Evolutionary conservation across 2,113 vertebrate species (phyloP), one percentile per base, ranked within the genome.

Genomic region (Chionodraco myersi): DNA sequence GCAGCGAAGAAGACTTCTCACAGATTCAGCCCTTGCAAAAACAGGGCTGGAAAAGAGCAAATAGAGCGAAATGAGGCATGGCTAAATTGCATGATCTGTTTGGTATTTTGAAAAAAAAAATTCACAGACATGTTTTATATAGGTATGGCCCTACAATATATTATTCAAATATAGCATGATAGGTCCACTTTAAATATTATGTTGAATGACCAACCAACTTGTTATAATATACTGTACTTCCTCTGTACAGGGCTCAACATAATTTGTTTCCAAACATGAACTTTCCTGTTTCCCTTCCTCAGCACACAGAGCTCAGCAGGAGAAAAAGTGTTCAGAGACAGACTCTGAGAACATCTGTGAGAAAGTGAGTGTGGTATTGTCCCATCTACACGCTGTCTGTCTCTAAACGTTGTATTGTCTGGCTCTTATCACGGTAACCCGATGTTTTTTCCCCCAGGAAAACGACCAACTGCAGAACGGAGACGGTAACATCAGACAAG

Each of bases 241-340:
- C 26, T 30, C 26, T 30, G 26, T 30, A 30, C 26, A 30, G 26
- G 26, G 26, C 3, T 30, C 26, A 30, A 30, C 26, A 30, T 30
- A 30, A 30, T 30, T 30, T 30, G 26, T 30, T 30, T 30, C 26
- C 26, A 30, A 30, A 30, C 26, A 30, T 30, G 26, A 30, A 30
- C 26, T 3, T 30, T 60, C 12, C 16, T 41, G 49, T 1, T 52
- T 12, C 49, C 26, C 45, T 59, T 11, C 63, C 47, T 10, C 84
- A 96, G 94, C 88, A 58, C 96, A 95, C 84, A 95, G 94, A 85
- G 91, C 87, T 3, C 89, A 94, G 14, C 94, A 94, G 77, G 92
- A 93, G 0, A 52, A 88, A 49, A 86, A 80, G 76, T 75, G 67
- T 71, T 86, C 93, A 0, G 96, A 96, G 23, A 89, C 86, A 57